Evolutionary conservation across 2,888 invertebrate genomes (phyloP), one percentile per base, ranked within the genome.

Genomic region (Perithous albicinctus): DNA sequence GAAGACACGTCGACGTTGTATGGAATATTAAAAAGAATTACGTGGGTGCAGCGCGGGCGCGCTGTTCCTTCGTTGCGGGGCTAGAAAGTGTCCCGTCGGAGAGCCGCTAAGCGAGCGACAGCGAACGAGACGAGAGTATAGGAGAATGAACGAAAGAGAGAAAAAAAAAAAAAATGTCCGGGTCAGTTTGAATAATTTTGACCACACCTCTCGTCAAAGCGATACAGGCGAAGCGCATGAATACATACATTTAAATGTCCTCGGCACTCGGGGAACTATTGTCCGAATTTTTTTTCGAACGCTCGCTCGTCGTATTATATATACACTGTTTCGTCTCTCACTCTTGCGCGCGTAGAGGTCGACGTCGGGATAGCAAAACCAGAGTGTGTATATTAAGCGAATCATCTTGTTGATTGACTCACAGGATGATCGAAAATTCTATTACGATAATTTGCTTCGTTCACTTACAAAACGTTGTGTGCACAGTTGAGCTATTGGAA

Each of bases 171-270:
- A 90, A 91, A 86, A 86, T 90, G 90, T 89, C 90, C 90, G 90
- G 92, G 92, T 92, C 92, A 92, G 92, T 92, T 92, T 92, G 92
- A 92, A 92, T 92, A 92, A 92, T 92, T 92, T 92, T 92, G 92
- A 92, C 92, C 92, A 92, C 92, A 92, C 92, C 92, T 92, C 92
- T 92, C 90, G 91, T 91, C 92, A 91, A 91, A 91, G 90, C 89
- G 87, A 90, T 90, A 91, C 90, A 89, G n/a, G 84, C 88, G 87
- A 88, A 88, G 59, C 87, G 88, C 90, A 92, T 92, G 92, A 92
- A 92, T 92, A 92, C 91, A 92, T 92, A 91, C 92, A 92, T 92
- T 92, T 92, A 91, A 92, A 92, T 92, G 90, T 91, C 86, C 88
- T 75, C 82, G 64, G 38, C 77, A 87, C 73, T 85, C 87, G 92